Base-by-base conservation (phyloP, 2,113 vertebrate species). In the Chaetodon trifascialis region DNA sequence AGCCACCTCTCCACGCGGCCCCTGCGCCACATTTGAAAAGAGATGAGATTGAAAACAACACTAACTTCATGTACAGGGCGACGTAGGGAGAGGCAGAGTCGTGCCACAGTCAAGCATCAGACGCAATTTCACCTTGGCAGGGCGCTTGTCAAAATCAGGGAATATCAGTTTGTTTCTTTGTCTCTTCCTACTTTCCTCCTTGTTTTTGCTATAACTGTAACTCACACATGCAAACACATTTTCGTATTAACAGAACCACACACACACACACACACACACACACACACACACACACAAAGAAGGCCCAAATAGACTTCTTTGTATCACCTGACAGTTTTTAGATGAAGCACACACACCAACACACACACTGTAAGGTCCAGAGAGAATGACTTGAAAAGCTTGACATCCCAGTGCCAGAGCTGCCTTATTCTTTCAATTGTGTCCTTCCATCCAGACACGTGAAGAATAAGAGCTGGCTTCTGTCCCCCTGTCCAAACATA, bases 11-110 rank as follows among this genome's bases (percentile, higher is more conserved):
- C 92, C 83, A 16, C 21, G 82, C 78, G 42, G 86, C 89, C 90
- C 87, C 86, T 89, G 86, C 78, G 46, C 92, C 92, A 94, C 92
- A 91, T 94, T 92, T 94, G 91, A 93, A 91, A 95, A 94, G 92
- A 95, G 95, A 96, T 94, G 94, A 94, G 94, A 92, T 94, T 91
- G 94, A 94, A 94, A 95, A 94, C 94, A 95, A 93, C 94, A 92
- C 93, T 92, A 91, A 94, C 93, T 95, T 94, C 89, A 88, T 93
- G 95, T 94, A 90, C 80, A 79, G 74, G 89, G 88, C 80, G 71
- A 80, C 38, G 19, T 62, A 56, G 73, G 59, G 73, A 60, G 85
- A 81, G 78, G 81, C 89, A 91, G 85, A 82, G 86, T 76, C 71
- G 79, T 52, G 83, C 75, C 86, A 82, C 87, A 85, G 82, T 90